Evolutionary conservation across 1,140 invertebrate species (phyloP), one percentile per base, ranked within the genome.

Genomic region (Caerostris darwini): DNA sequence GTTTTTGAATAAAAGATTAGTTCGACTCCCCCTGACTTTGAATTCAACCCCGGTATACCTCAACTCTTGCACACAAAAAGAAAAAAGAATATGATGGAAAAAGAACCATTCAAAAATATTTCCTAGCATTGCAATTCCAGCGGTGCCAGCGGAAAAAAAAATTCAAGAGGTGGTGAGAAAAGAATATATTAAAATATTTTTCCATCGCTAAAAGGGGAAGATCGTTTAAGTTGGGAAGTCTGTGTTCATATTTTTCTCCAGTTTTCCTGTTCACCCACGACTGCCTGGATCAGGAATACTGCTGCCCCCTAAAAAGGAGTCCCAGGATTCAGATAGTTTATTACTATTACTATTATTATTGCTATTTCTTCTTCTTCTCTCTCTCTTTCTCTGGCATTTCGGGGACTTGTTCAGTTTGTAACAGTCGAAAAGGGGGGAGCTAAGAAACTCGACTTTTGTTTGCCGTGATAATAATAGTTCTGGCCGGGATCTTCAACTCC

Each of bases 161-260:
- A 56, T 58, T 58, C 83, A 85, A 88, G 57, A 17, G 86, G 61
- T 54, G 58, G 86, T 88, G 61, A 88, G 86, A 61, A 88, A 88
- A 67, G 86, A 88, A 88, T 88, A 88, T 67, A 88, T 88, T 88
- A 61, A 88, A 88, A 88, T 88, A 88, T 67, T 88, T 88, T 88
- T 88, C 82, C 57, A 85, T 58, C 59, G 19, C 17, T 10, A 17
- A 88, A 54, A 61, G 86, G 34, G 17, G 34, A 88, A 88, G 56
- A 85, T 58, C 83, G 83, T 85, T 85, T 85, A 59, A 58, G 83
- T 19, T 85, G 56, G 57, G 56, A 85, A 57, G 12, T 58, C 71
- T 58, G 83, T 85, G 57, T 85, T 85, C 83, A 57, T 85, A 85
- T 85, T 85, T 85, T 85, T 85, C 17, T 85, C 3, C n/a, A 14